Conservation (phyloP, 2,797 vertebrate genomes). For the Cyclura pinguis region DNA sequence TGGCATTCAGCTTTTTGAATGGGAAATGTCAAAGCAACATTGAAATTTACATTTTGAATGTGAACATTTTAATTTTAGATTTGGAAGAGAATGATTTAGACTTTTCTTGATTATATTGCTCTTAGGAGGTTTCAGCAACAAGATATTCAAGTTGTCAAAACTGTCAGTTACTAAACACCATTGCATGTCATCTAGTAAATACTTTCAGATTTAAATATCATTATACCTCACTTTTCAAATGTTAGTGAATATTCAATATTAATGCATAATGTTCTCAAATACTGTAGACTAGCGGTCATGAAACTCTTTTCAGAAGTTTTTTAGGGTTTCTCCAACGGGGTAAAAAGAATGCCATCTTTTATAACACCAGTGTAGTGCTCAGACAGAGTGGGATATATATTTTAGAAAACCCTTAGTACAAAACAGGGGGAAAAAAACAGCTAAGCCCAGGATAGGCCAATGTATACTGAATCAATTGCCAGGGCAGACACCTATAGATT, state of each 20-base stretch:
- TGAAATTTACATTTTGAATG: background rate
- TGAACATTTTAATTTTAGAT: slow-evolving; percentile 2
- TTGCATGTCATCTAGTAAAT: background rate
- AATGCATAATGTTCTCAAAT: no score
- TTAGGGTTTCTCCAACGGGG: background rate
- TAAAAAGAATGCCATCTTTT: background rate
- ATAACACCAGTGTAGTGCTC: background rate
- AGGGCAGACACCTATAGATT: background rate
- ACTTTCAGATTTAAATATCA: background rate
- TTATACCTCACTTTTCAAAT: no score
- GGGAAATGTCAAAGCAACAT: background rate
- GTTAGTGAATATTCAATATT: no score
- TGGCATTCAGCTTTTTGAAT: background rate
- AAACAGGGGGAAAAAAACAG: background rate
- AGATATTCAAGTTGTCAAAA: background rate
- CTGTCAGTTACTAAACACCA: background rate
- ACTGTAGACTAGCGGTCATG: background rate
- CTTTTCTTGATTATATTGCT: background rate
- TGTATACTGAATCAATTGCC: background rate
- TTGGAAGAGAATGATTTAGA: background rate
- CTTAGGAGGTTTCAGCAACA: background rate
- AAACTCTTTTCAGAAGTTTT: background rate
- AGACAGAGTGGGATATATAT: background rate
- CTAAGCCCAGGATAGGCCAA: background rate
- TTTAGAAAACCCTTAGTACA: background rate